These are phyloP conservation scores for Cyanocitta stelleri DNA, from an alignment of 2,113 vertebrate genomes.

Conservation along the genomic window DNA sequence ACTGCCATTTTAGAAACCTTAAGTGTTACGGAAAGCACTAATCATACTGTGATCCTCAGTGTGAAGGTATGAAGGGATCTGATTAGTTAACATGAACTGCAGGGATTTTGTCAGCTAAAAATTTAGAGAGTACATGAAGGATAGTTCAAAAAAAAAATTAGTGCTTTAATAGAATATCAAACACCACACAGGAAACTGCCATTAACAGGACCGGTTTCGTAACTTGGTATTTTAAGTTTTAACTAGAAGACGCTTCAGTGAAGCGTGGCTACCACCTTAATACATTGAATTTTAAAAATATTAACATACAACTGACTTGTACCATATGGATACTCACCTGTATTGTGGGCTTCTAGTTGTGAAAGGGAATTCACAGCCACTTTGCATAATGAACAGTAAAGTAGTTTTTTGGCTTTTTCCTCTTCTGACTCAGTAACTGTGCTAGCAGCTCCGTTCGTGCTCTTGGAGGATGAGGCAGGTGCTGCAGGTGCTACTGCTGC, in stretches of 20 bases:
- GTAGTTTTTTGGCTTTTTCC: slow-evolving; percentile 94
- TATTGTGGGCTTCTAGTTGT: slow-evolving; percentile 96
- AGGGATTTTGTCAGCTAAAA: not conserved
- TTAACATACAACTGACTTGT: not conserved
- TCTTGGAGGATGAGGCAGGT: slow-evolving; percentile 64
- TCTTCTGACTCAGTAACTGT: slow-evolving; percentile 84
- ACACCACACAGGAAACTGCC: not conserved
- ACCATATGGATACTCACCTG: slow-evolving; percentile 71
- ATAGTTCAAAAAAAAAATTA: not conserved
- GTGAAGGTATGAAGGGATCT: not conserved
- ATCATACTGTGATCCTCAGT: not conserved
- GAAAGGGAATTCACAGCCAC: slow-evolving; percentile 97
- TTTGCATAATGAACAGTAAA: slow-evolving; percentile 98
- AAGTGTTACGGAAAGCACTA: not conserved
- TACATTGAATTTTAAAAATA: not conserved
- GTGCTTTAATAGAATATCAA: not conserved
- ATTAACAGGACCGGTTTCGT: not conserved
- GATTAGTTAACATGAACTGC: not conserved
- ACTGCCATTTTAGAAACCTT: not conserved
- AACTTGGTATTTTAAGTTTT: not conserved
- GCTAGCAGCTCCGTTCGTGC: slow-evolving; percentile 64
- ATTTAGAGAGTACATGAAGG: not conserved
- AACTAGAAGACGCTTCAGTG: not conserved
- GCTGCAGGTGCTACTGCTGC: slow-evolving; percentile 15
- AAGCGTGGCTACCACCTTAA: not conserved